These are phyloP conservation scores for Buceros bicornis DNA, from an alignment of 2,797 vertebrate genomes.

Conservation along the genomic window DNA sequence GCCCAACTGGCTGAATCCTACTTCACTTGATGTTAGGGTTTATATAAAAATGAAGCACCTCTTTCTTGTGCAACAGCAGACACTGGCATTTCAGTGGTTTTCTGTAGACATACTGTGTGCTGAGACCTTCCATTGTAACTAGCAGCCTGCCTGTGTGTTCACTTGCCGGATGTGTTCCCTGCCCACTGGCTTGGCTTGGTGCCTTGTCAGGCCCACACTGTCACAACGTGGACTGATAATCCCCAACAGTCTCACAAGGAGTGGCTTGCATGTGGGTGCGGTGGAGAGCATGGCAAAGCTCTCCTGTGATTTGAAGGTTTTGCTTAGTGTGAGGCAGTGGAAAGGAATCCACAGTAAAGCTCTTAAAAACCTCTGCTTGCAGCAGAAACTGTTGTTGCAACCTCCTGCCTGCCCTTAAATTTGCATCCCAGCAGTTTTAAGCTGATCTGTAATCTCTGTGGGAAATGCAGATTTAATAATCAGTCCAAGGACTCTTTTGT, in stretches of 20 bases:
- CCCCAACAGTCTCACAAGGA: not conserved
- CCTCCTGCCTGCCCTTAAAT: not conserved
- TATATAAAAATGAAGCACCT: not conserved
- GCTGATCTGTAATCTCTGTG: not conserved
- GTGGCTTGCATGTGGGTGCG: not conserved
- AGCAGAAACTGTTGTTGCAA: not conserved
- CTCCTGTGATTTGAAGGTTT: not conserved
- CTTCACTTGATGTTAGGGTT: not conserved
- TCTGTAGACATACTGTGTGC: rapidly evolving
- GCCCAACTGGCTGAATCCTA: not conserved
- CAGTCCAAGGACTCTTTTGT: not conserved
- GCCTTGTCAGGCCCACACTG: not conserved
- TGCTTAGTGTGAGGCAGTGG: not conserved
- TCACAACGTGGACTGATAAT: not conserved
- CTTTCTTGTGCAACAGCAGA: not conserved
- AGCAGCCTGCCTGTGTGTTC: not conserved
- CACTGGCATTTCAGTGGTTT: not conserved
- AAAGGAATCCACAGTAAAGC: not conserved
- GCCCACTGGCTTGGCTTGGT: not conserved
- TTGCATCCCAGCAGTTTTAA: not conserved
- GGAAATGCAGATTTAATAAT: not conserved
- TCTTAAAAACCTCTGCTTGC: not conserved
- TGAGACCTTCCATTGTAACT: not conserved
- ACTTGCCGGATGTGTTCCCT: not conserved
- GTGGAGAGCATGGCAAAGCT: rapidly evolving